Base-by-base conservation (phyloP, 2,888 invertebrate genomes). In the Melinaea marsaeus region DNA sequence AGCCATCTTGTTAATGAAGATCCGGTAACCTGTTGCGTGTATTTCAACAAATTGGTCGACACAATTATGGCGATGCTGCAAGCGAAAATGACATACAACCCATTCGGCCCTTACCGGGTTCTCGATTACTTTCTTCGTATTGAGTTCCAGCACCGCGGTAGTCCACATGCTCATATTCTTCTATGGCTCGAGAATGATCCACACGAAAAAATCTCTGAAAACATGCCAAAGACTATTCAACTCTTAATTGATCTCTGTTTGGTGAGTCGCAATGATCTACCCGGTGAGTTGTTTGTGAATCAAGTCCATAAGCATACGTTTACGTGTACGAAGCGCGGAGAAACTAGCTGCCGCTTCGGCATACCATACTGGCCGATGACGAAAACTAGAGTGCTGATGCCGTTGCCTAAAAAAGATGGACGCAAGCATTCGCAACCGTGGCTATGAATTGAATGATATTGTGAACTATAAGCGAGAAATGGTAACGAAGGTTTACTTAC, bases 71-170 rank as follows among this genome's bases (percentile, higher is more conserved):
- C 67, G 22, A 73, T 78, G 63, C 66, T 79, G 58, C 57, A 76
- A 65, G 68, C 76, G 0, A 75, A 74, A 73, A 66, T 66, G 34
- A 67, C 66, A 2, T 65, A 65, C 4, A 77, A 73, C 74, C 79
- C 81, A 4, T 80, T 79, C 42, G 74, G 75, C 55, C 7, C 76
- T 64, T 76, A 78, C 59, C 69, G 57, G 13, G 75, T 79, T 71
- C 70, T 58, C 62, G 71, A 79, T 76, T 77, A 75, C 54, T 83
- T 83, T 69, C 55, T 76, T 71, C 69, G 79, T 2, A 79, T 82
- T 66, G 80, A 84, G 68, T 84, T 85, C 58, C 80, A 82, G 63
- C 78, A 82, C 71, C 67, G 74, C 62, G 84, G 80, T 67, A 82
- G 81, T 65, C 81, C 83, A 0, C 79, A 78, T 64, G 82, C 80